Base-by-base conservation (phyloP, 1,140 invertebrate genomes). In the Drosophila guanche region DNA sequence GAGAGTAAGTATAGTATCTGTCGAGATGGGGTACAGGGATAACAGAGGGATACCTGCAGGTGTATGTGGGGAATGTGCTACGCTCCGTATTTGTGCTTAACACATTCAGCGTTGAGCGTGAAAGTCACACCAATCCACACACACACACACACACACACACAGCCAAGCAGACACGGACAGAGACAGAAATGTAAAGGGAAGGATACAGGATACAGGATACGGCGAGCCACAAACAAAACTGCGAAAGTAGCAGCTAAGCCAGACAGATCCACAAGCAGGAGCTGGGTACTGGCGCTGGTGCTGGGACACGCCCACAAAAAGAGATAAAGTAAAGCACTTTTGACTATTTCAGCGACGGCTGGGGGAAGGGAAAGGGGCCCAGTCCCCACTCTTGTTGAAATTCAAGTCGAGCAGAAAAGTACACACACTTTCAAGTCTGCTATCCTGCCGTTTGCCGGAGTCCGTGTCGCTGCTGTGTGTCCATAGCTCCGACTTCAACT, bases 1-100 rank as follows among this genome's bases (percentile, higher is more conserved):
- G 91, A 91, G 88, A 91, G 91, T 91, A 90, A 91, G 91, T 91
- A 86, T 77, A 73, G 83, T 88, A 88, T 83, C 83, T 72, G 75
- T 50, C 54, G 57, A 27, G 53, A 25, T 27, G 42, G 22, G 33
- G 29, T n/a, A 20, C 20, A 6, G 16, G 23, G n/a, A 16, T 4
- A 37, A 10, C 29, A 10, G 29, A 33, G 29, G 33, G 10, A 37
- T 37, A 3, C 8, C 29, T 3, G 1, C 27, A 20, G 16, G 16
- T 20, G 16, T 0, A 33, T 37, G 33, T 3, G n/a, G 43, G 20
- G 29, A 46, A 10, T 29, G 47, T 45, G 43, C 33, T 16, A 37
- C 55, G 59, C 45, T 45, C 47, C 68, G 63, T 76, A 77, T 86
- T 80, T 84, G 79, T 70, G 79, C 81, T 85, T 76, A 80, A 72